Evolutionary conservation across 1,140 invertebrate species (phyloP), one percentile per base, ranked within the genome.

Genomic region (Drosophila athabasca): DNA sequence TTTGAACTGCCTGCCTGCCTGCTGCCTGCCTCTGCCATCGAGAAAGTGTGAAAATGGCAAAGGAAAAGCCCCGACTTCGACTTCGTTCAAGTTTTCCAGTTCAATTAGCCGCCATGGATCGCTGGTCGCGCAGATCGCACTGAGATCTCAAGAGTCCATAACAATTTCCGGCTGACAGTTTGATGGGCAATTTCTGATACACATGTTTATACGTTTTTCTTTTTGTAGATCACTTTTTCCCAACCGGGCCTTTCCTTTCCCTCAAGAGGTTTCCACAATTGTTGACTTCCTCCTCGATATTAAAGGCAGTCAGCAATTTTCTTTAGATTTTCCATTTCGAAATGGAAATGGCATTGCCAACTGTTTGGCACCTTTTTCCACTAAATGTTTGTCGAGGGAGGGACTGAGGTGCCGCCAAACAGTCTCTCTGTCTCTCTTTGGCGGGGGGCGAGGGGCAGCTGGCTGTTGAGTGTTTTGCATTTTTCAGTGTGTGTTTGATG

Each of bases 381-480:
- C 29, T 31, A 8, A 8, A 9, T 31, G 44, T 76, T 80, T 71
- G 65, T 61, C 60, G 35, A 74, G 43, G 31, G 54, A 54, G 49
- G 26, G 45, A 29, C 19, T n/a, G 26, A 35, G 41, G 15, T 68
- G 55, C 51, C 71, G 44, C 79, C 79, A 65, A 61, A 52, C 79
- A 74, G 79, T 82, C 79, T 83, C n/a, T n/a, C n/a, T n/a, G n/a
- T n/a, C n/a, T n/a, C n/a, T n/a, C n/a, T n/a, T n/a, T n/a, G n/a
- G n/a, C n/a, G n/a, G n/a, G n/a, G n/a, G n/a, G n/a, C n/a, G n/a
- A n/a, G n/a, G 49, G 35, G 54, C 54, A 73, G 70, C 77, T 76
- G 77, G n/a, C n/a, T n/a, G n/a, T 64, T 73, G 49, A 49, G 31
- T 78, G 64, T 60, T 77, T 82, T 66, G 79, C 68, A 76, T 76